Evolutionary conservation across 2,113 vertebrate species (phyloP), one percentile per base, ranked within the genome.

Genomic region (Genyomyrus donnyi): DNA sequence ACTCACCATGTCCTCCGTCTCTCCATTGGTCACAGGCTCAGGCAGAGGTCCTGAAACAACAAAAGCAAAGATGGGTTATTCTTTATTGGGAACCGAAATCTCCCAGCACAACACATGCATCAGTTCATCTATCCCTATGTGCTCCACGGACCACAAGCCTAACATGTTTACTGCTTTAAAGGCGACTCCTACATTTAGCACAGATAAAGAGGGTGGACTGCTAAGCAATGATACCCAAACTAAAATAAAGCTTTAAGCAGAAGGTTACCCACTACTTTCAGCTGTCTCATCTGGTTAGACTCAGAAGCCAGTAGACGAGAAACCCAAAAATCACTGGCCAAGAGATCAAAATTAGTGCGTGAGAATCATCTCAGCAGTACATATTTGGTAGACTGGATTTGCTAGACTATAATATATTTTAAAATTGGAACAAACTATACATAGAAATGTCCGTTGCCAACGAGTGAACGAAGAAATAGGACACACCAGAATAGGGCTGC

Each of bases 21-120:
- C 95, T 0, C 96, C 96, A 13, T 97, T 97, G 90, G 94, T 93
- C 74, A 93, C 91, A 70, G 96, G 96, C 91, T 97, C 95, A 89
- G 97, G 98, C 91, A 98, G 93, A 85, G 95, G 96, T 95, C 98
- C 98, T 98, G 90, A 49, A 93, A 35, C 6, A 3, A 85, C 49
- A 89, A 8, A 48, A 80, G 56, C 83, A 83, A 42, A 5, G 27
- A 70, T 0, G 62, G 24, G 21, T 80, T 66, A 90, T 42, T n/a
- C 10, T 45, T 35, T 39, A 27, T 53, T 31, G 5, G 48, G 48
- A 15, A 83, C 31, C 10, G 2, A 50, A 86, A 50, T 24, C 46
- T 86, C 45, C 45, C 80, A 84, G 17, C 7, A 46, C 13, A 45
- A 19, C 35, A 49, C 46, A 27, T 53, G 49, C 19, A 85, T n/a